Conservation (phyloP, 2,113 vertebrate species). For the Patagioenas fasciata region DNA sequence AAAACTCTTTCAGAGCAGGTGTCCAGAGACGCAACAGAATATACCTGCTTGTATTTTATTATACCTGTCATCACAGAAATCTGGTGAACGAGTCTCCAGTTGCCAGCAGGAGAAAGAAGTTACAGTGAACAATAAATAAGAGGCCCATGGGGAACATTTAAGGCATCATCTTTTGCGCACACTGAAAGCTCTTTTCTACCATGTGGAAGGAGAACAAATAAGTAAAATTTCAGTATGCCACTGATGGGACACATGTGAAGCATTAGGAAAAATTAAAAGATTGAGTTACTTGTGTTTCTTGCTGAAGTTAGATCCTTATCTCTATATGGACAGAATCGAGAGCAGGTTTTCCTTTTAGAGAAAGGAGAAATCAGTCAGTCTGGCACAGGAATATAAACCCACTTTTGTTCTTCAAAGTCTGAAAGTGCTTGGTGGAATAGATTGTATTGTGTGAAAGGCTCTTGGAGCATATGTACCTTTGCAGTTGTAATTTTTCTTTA, state of each 20-base stretch:
- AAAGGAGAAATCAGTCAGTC: background rate
- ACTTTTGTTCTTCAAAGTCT: background rate
- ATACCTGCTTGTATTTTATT: background rate
- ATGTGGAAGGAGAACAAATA: background rate
- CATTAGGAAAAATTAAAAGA: conserved; percentile 46
- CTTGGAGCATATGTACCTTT: background rate
- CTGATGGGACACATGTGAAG: background rate
- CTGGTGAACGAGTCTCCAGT: background rate
- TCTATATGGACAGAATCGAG: background rate
- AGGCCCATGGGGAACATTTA: background rate
- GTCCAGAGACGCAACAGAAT: background rate
- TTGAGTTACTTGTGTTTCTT: background rate
- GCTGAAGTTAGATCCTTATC: background rate
- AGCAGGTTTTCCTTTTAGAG: background rate
- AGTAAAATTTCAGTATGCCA: background rate
- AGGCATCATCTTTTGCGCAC: background rate
- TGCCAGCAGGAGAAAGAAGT: background rate
- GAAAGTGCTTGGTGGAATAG: background rate
- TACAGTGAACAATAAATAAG: conserved; percentile 24
- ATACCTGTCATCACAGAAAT: background rate
- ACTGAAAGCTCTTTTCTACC: conserved; percentile 3
- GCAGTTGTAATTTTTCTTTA: background rate
- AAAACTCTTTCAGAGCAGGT: conserved; percentile 21
- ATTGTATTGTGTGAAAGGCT: background rate
- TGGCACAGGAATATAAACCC: background rate